Conservation (phyloP, 2,797 vertebrate genomes). For the Erpetoichthys calabaricus region DNA sequence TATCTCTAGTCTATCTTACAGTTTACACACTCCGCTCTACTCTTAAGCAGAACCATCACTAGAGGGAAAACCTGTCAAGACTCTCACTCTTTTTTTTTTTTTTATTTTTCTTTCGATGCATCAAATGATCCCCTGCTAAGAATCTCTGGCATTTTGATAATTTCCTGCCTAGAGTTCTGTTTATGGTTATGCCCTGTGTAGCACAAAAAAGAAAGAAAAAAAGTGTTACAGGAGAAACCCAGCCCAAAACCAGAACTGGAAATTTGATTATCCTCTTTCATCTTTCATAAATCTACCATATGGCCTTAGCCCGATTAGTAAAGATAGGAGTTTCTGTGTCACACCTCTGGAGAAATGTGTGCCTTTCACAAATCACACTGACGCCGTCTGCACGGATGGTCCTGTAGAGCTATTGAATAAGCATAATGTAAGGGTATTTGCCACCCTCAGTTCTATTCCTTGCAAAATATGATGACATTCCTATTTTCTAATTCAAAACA, state of each 20-base stretch:
- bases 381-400: too few relatives aligned
- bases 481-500: too few relatives aligned
- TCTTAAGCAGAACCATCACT: conserved; percentile 46
- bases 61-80: conserved; percentile 42
- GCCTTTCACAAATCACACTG: background rate
- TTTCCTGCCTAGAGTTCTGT: conserved; percentile 55
- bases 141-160: conserved; percentile 40
- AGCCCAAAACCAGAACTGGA: conserved; percentile 51
- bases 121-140: conserved; percentile 25
- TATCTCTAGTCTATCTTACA: conserved; percentile 41
- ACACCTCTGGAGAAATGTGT: conserved; percentile 36
- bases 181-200: conserved; percentile 44
- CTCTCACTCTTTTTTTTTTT: conserved; percentile 32
- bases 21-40: conserved; percentile 42
- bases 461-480: conserved; percentile 1
- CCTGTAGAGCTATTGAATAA: too few relatives aligned
- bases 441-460: background rate
- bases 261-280: conserved; percentile 63
- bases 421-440: too few relatives aligned
- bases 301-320: conserved; percentile 50
- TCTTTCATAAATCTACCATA: conserved; percentile 58
- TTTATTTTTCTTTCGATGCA: conserved; percentile 35
- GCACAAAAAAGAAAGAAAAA: conserved; percentile 22
- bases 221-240: conserved; percentile 53
- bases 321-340: conserved; percentile 52